Evolutionary conservation across 1,140 invertebrate genomes (phyloP).

Genomic region (Patella vulgata): DNA sequence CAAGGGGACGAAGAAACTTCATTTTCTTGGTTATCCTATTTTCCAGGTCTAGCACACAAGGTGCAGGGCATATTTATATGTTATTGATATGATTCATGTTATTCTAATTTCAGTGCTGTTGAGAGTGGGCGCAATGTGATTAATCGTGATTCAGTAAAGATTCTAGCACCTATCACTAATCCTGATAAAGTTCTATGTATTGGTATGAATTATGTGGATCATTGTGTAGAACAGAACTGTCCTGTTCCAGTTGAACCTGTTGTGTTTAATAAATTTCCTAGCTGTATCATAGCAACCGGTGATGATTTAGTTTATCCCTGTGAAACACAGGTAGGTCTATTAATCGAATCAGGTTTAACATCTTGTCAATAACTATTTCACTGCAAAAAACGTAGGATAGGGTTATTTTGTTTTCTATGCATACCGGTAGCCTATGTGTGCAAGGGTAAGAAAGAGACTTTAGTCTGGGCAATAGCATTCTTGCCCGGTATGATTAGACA

Average conservation of each 20-base stretch:
- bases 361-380: background rate
- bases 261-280: conserved; percentile 84
- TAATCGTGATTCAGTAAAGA: conserved; percentile 39
- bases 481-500: no score
- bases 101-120: conserved; percentile 41
- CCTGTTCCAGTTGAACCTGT: conserved; percentile 79
- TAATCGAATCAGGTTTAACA: background rate
- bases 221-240: conserved; percentile 80
- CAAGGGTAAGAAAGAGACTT: no score
- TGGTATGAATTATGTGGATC: conserved; percentile 82
- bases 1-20: no score
- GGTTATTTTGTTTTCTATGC: no score
- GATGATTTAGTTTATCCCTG: conserved; percentile 78
- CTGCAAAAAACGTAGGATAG: no score
- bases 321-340: conserved; percentile 69
- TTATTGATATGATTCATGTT: no score
- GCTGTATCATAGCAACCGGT: conserved; percentile 79
- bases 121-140: conserved; percentile 41
- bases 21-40: no score
- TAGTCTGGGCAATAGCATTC: no score
- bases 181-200: conserved; percentile 84
- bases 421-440: no score
- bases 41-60: no score
- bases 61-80: no score
- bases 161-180: conserved; percentile 72